Evolutionary conservation across 2,888 invertebrate species (phyloP).

Genomic region (Leistus spinibarbis): DNA sequence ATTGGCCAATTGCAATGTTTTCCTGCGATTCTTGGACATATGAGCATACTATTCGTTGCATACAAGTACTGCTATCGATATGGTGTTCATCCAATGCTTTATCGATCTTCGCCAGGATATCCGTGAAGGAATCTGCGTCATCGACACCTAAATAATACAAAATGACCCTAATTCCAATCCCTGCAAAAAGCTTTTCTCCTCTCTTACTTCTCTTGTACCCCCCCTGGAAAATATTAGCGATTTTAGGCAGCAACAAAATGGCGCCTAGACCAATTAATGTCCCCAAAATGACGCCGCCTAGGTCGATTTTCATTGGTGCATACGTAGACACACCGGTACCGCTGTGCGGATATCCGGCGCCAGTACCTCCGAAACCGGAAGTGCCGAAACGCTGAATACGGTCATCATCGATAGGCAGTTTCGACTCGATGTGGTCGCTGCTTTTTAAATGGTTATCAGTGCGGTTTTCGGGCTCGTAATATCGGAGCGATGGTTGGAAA

Average conservation of each 20-base stretch:
- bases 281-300: slow-evolving; percentile 81
- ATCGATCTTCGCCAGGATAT: slow-evolving; percentile 69
- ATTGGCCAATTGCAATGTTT: slow-evolving; percentile 66
- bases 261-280: slow-evolving; percentile 82
- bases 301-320: slow-evolving; percentile 78
- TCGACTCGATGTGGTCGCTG: slow-evolving; percentile 51
- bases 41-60: slow-evolving; percentile 73
- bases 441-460: slow-evolving; percentile 41
- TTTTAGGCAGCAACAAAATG: slow-evolving; percentile 78
- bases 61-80: slow-evolving; percentile 73
- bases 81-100: slow-evolving; percentile 71
- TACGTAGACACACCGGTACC: slow-evolving; percentile 65
- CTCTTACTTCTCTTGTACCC: slow-evolving; percentile 74
- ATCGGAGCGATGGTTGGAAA: slow-evolving; percentile 56
- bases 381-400: slow-evolving; percentile 64
- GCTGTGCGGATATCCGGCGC: slow-evolving; percentile 50
- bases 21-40: slow-evolving; percentile 74
- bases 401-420: slow-evolving; percentile 48
- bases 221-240: slow-evolving; percentile 72
- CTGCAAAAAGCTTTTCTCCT: slow-evolving; percentile 13
- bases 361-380: slow-evolving; percentile 58
- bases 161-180: not conserved
- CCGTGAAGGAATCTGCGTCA: slow-evolving; percentile 63
- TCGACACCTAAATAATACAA: slow-evolving; percentile 51
- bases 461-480: slow-evolving; percentile 49